Conservation (phyloP, 2,113 vertebrate genomes). For the Salvelinus sp. region DNA sequence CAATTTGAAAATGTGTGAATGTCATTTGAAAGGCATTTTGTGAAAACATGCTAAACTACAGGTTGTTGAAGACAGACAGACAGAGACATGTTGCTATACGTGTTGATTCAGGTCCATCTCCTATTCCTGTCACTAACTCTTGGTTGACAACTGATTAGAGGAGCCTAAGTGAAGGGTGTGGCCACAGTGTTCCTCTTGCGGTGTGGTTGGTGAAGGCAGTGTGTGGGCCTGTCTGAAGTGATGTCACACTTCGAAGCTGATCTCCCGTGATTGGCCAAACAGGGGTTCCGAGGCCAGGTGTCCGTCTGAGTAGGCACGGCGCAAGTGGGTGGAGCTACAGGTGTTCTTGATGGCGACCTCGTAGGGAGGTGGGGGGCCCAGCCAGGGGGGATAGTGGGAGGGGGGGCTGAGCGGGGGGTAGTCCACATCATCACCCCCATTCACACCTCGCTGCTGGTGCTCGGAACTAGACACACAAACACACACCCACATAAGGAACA, state of each 20-base stretch:
- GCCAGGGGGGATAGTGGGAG: constrained; percentile 67
- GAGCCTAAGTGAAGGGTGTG: not conserved
- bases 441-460: constrained; percentile 54
- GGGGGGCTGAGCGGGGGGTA: constrained; percentile 76
- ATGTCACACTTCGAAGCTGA: constrained; percentile 79
- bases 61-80: no score
- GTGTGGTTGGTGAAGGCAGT: not conserved
- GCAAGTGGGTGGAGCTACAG: constrained; percentile 75
- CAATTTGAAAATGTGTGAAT: no score
- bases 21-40: no score
- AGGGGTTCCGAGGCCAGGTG: constrained; percentile 73
- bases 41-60: no score
- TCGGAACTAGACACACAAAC: constrained; percentile 58
- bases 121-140: no score
- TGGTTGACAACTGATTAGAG: no score
- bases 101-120: no score
- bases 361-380: constrained; percentile 77
- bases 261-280: constrained; percentile 75
- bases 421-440: constrained; percentile 70
- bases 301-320: constrained; percentile 78
- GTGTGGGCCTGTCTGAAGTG: not conserved
- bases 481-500: constrained; percentile 1
- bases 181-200: not conserved
- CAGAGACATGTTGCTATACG: no score
- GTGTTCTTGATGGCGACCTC: constrained; percentile 81